Evolutionary conservation across 2,113 vertebrate species (phyloP), one percentile per base, ranked within the genome.

Genomic region (Eubucco bourcierii): DNA sequence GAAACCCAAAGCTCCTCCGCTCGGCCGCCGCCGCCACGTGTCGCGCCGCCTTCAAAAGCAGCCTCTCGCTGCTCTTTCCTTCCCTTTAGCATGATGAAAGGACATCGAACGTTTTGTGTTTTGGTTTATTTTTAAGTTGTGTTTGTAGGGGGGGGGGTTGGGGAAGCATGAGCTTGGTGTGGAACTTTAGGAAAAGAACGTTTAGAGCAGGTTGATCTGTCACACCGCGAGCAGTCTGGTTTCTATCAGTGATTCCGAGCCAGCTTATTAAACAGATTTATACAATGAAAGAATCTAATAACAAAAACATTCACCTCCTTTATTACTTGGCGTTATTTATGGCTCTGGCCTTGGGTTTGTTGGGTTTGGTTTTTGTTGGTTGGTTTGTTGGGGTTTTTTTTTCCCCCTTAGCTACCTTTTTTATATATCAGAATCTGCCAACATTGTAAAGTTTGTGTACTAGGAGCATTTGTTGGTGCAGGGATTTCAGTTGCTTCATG

Each of bases 211-310:
- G 96, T 97, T 97, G 97, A 97, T 98, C 97, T 97, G 96, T 97
- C 98, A 98, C 97, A 97, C 97, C 97, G 92, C 37, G 58, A 96
- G 97, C 94, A 97, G 98, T 98, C 98, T 98, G 98, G 97, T 98
- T 98, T 98, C 97, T 97, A 98, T 98, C 98, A 98, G 81, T 90
- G 97, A 97, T 98, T 98, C 97, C 95, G 97, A 97, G 98, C 97
- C 93, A 96, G 95, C 97, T 98, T 98, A 98, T 98, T 98, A 98
- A 98, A 98, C 98, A 98, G 97, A 98, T 97, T 98, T 98, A 98
- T 98, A 98, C 97, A 98, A 98, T 98, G 97, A 98, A 98, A 97
- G 96, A 98, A 98, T 98, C 97, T 98, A 98, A 98, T 98, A 98
- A 98, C 97, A 97, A 97, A 98, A 98, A 97, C 97, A 96, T 97